Evolutionary conservation across 2,888 invertebrate genomes (phyloP).

Genomic region (Nebria salina): DNA sequence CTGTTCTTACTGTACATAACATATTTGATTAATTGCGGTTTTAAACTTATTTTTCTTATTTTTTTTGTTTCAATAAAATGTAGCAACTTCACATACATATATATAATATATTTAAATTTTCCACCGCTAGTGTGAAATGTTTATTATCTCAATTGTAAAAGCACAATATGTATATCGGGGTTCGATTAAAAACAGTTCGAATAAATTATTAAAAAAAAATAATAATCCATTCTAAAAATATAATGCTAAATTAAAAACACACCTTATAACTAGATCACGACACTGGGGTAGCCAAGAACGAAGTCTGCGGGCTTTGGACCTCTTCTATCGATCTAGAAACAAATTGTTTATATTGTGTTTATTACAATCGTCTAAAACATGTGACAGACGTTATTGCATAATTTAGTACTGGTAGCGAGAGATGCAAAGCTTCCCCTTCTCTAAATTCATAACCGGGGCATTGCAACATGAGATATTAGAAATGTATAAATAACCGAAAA

Average conservation of each 20-base stretch:
- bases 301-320: neutral
- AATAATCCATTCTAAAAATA: neutral
- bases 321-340: neutral
- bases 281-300: neutral
- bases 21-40: neutral
- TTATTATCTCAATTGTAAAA: neutral
- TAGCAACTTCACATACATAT: neutral
- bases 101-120: neutral
- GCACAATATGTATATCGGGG: neutral
- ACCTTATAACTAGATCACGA: neutral
- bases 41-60: neutral
- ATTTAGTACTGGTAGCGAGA: no score
- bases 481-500: no score
- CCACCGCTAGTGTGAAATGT: neutral
- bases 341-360: neutral
- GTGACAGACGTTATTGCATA: no score
- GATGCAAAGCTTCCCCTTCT: no score
- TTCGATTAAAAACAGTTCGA: neutral
- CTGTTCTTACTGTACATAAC: neutral
- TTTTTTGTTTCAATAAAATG: neutral
- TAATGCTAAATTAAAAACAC: neutral
- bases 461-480: no score
- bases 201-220: neutral
- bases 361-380: neutral
- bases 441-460: no score